These are phyloP conservation scores for Lepidurus arcticus DNA, from an alignment of 1,140 invertebrate species.

Conservation along the genomic window DNA sequence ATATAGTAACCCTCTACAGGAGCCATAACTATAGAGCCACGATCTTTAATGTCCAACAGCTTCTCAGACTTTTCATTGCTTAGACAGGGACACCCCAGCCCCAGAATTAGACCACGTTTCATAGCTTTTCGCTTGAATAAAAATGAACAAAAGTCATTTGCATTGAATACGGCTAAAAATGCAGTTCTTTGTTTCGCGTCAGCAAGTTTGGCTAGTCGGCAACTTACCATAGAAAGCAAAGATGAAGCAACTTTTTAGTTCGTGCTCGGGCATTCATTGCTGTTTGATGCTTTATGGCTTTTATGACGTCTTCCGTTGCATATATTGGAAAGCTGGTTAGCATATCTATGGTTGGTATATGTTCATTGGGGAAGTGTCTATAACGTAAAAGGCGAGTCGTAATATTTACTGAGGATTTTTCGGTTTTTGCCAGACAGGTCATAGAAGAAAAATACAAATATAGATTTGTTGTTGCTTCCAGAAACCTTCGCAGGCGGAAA, in stretches of 20 bases:
- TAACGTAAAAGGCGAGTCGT: background rate
- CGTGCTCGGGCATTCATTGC: background rate
- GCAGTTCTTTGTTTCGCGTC: background rate
- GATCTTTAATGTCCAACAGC: conserved; percentile 18
- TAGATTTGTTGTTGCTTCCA: conserved; percentile 19
- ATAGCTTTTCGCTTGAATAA: background rate
- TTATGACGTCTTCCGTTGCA: background rate
- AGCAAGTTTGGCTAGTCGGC: background rate
- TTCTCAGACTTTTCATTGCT: background rate
- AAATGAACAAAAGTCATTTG: background rate
- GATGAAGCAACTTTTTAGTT: background rate
- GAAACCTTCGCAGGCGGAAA: background rate
- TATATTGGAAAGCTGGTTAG: background rate
- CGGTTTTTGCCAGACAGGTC: background rate
- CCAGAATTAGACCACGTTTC: conserved; percentile 3
- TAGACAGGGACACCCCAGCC: background rate
- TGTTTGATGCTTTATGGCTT: background rate
- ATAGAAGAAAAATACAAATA: conserved; percentile 15
- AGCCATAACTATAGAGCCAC: background rate
- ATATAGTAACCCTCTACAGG: background rate
- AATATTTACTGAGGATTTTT: background rate
- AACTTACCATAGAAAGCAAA: background rate
- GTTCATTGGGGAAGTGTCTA: background rate
- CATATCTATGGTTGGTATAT: background rate
- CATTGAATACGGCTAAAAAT: background rate